Percentiles rank a stretch among this genome's conserved stretches.
phyloP scores from a whole-genome alignment of 2,888 invertebrate genomes.

The Zaprionus obscuricornis region DNA sequence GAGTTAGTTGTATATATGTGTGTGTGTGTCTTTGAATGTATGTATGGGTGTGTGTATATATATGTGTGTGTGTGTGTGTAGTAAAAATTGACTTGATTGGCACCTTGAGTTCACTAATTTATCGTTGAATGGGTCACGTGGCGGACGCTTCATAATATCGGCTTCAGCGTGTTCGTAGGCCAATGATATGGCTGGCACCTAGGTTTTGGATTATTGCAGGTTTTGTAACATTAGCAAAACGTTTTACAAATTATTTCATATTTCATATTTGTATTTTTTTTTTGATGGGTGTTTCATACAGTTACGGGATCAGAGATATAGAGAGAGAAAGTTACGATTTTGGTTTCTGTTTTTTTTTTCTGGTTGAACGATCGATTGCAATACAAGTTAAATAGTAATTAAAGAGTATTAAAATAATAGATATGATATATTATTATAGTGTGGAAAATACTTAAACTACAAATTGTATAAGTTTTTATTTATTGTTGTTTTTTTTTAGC shows the following conservation, averaged over 20 bases:
- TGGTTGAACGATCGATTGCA: constrained; percentile 10
- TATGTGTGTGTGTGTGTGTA: constrained; percentile 31
- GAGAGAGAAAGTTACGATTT: not conserved
- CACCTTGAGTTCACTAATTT: constrained; percentile 90
- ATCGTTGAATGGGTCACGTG: constrained; percentile 92
- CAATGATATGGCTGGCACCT: constrained; percentile 92
- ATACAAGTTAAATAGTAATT: constrained; percentile 7
- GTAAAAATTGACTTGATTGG: constrained; percentile 78
- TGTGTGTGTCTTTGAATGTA: constrained; percentile 9
- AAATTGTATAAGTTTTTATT: too few relatives aligned
- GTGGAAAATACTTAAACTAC: too few relatives aligned
- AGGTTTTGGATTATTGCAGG: constrained; percentile 62
- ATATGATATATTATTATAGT: too few relatives aligned
- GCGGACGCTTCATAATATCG: constrained; percentile 94
- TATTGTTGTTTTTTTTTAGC: too few relatives aligned
- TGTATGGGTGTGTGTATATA: constrained; percentile 26
- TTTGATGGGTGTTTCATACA: constrained; percentile 20
- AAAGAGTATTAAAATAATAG: not conserved
- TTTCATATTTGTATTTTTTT: too few relatives aligned
- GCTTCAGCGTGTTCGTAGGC: constrained; percentile 94
- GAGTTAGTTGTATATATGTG: constrained; percentile 16
- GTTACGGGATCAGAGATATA: constrained; percentile 25
- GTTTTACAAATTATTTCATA: constrained; percentile 56
- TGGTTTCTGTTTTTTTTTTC: not conserved
- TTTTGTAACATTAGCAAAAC: constrained; percentile 73